Evolutionary conservation across 2,797 vertebrate genomes (phyloP), one percentile per base, ranked within the genome.

Genomic region (Rhinatrema bivittatum): DNA sequence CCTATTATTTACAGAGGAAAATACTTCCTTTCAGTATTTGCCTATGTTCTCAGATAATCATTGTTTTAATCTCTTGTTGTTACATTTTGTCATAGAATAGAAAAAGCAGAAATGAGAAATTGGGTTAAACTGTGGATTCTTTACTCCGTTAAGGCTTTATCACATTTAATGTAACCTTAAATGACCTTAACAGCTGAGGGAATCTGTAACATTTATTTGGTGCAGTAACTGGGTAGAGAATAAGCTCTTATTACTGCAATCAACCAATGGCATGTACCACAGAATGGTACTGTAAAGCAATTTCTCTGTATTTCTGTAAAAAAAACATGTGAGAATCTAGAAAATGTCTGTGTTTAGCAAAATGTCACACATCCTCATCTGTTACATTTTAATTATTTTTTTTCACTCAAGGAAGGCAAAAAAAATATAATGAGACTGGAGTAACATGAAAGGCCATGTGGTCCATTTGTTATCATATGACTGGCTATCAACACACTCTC

Each of bases 211-310:
- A 51, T 51, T 40, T 48, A 45, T 22, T 41, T 65, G 36, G 50
- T n/a, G n/a, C n/a, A n/a, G n/a, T 70, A 70, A 56, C 58, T 58
- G 54, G 51, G 68, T 56, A 72, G 46, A 74, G 43, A 60, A 64
- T 40, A 56, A 46, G 53, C 47, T 72, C 72, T 56, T 29, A 44
- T 56, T 44, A 13, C 33, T 46, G 38, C 38, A 2, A 23, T 19
- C 48, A 51, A 20, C 52, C 57, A 65, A 61, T 53, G 27, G 48
- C 3, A 0, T 50, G 26, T 25, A 47, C 13, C 33, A 6, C 35
- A 32, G 39, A 22, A 28, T 49, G 31, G 36, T 16, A 60, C 25
- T 25, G 56, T 52, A 63, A 49, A 16, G 22, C 53, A n/a, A 44
- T 46, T 39, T 38, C 25, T 5, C 29, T 53, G 43, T 53, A 41